Base-by-base conservation (phyloP, 2,113 vertebrate genomes). In the Tachycineta bicolor region DNA sequence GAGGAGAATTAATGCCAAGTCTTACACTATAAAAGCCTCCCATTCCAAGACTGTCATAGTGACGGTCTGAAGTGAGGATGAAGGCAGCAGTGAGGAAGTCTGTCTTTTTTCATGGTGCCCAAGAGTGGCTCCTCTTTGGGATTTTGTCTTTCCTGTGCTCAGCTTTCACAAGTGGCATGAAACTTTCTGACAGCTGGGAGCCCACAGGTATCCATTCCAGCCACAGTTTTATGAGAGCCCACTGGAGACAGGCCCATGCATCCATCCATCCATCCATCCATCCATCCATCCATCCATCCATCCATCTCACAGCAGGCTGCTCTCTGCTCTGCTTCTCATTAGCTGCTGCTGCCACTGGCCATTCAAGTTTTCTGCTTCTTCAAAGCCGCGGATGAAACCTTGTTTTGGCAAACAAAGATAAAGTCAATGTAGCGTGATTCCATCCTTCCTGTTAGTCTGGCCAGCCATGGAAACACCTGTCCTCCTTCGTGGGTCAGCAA, bases 381-480 rank as follows among this genome's bases (percentile, higher is more conserved):
- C 41, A 59, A 94, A 94, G 82, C 68, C 8, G 0, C 86, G 82
- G 89, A 52, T 78, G 68, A 67, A 85, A 25, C 26, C 31, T 24
- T n/a, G 49, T 68, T 96, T 91, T 43, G 65, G 34, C 83, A 73
- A 92, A 3, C 83, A 71, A 16, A 52, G 79, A 78, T 46, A 2
- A 90, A 78, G 64, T 96, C 71, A 95, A 92, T 76, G 95, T 82
- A 94, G 89, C 41, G 14, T 95, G 91, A 52, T 79, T 94, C 94
- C 93, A 91, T 92, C 94, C 94, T 92, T 91, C 89, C 91, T 82
- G 78, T 43, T 67, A 14, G 68, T 17, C 83, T 84, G 80, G 76
- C 56, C 86, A 77, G 69, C 56, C n/a, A 5, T 69, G 68, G 68
- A 85, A 53, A 67, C 67, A 87, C 93, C 87, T 93, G 86, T 92